Percentiles rank a stretch among this genome's conserved stretches.
Conservation (phyloP, 2,113 vertebrate species). For the Campylomormyrus numenius region DNA sequence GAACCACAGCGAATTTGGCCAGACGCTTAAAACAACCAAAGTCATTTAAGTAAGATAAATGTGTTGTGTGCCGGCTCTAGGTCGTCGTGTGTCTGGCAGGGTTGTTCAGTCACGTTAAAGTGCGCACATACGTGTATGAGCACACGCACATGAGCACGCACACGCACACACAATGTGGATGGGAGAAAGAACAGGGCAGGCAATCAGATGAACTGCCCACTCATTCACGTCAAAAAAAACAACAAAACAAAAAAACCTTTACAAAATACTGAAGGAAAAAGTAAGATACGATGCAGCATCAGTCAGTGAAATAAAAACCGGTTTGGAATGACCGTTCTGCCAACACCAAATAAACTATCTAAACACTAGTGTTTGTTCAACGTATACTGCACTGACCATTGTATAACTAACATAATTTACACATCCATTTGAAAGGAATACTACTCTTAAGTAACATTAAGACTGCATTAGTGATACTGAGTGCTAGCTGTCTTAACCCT, state of each 20-base stretch:
- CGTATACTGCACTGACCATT: slow-evolving; percentile 43
- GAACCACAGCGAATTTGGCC: background rate
- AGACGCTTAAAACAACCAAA: background rate
- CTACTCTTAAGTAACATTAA: slow-evolving; percentile 57
- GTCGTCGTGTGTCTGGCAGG: background rate
- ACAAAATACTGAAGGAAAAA: slow-evolving; percentile 39
- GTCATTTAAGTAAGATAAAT: background rate
- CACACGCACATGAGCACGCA: slow-evolving; percentile 20
- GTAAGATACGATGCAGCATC: slow-evolving; percentile 40
- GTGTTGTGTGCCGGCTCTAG: background rate
- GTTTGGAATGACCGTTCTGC: slow-evolving; percentile 33
- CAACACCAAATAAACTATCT: slow-evolving; percentile 37
- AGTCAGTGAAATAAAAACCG: slow-evolving; percentile 37
- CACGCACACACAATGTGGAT: slow-evolving; percentile 19
- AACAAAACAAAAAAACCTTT: slow-evolving; percentile 29
- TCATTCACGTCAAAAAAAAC: slow-evolving; percentile 35
- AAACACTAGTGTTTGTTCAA: slow-evolving; percentile 28
- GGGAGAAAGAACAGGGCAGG: slow-evolving; percentile 30
- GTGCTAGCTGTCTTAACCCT: slow-evolving; percentile 64
- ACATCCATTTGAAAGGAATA: slow-evolving; percentile 52
- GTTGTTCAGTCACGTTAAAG: background rate
- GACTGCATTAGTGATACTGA: slow-evolving; percentile 77
- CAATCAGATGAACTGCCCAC: slow-evolving; percentile 36
- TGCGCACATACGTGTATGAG: background rate
- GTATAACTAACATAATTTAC: slow-evolving; percentile 39